Conservation (phyloP, 1,140 invertebrate species). For the Zaprionus capensis region DNA sequence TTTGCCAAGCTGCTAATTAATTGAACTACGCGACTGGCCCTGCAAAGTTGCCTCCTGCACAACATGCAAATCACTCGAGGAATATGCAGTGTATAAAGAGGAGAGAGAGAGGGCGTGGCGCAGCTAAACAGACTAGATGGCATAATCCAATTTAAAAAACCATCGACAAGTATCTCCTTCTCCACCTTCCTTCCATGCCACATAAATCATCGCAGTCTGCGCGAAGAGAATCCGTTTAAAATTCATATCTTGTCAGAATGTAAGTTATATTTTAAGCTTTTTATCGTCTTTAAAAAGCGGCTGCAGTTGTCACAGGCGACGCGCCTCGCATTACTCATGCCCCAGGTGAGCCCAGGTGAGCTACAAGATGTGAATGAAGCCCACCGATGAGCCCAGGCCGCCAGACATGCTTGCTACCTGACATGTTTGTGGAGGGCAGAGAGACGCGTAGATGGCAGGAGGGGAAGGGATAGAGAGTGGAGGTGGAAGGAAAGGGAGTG, state of each 20-base stretch:
- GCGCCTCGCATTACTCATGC: slow-evolving; percentile 73
- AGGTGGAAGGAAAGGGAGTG: background rate
- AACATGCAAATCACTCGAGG: slow-evolving; percentile 52
- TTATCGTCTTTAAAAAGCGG: slow-evolving; percentile 72
- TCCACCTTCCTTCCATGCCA: slow-evolving; percentile 9
- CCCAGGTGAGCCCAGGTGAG: slow-evolving; percentile 26
- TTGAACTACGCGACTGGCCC: slow-evolving; percentile 39
- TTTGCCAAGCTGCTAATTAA: slow-evolving; percentile 64
- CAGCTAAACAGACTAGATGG: slow-evolving; percentile 23
- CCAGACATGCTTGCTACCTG: slow-evolving; percentile 28
- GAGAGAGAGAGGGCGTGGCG: background rate
- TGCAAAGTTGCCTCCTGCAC: background rate
- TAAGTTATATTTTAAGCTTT: slow-evolving; percentile 82
- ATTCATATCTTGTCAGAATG: slow-evolving; percentile 80
- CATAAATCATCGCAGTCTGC: slow-evolving; percentile 64
- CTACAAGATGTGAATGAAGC: slow-evolving; percentile 31
- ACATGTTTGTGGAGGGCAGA: background rate
- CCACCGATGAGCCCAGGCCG: slow-evolving; percentile 12
- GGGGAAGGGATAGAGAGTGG: background rate
- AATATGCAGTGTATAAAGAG: background rate
- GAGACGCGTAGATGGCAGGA: no score
- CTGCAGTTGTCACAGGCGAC: slow-evolving; percentile 52
- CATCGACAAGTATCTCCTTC: slow-evolving; percentile 52
- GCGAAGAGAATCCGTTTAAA: slow-evolving; percentile 63
- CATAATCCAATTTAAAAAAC: slow-evolving; percentile 81